Conservation (phyloP, 2,797 vertebrate genomes). For the Luscinia megarhynchos region DNA sequence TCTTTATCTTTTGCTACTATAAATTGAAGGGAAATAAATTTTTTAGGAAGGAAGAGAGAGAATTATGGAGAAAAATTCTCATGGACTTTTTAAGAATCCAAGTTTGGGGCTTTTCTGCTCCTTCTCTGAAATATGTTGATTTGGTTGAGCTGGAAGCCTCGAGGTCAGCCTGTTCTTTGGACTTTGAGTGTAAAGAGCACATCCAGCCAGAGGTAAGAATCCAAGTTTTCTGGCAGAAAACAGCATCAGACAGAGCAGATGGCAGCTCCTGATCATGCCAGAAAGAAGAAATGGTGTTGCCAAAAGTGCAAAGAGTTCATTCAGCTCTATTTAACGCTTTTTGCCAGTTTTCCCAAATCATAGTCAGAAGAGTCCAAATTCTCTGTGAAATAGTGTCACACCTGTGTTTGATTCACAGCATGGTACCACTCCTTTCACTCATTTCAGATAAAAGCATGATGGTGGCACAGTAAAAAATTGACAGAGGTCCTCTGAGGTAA, state of each 20-base stretch:
- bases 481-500: neutral
- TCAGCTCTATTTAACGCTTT: neutral
- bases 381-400: neutral
- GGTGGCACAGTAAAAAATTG: neutral
- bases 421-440: neutral
- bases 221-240: conserved; percentile 19
- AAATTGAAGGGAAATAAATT: neutral
- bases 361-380: neutral
- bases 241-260: conserved; percentile 40
- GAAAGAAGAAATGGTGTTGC: neutral
- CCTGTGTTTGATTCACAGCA: neutral
- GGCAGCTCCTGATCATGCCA: neutral
- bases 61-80: neutral
- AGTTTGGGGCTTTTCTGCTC: neutral
- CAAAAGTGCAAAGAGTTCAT: conserved; percentile 7
- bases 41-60: neutral
- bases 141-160: neutral
- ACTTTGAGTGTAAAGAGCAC: neutral
- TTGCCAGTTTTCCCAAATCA: neutral
- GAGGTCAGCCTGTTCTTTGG: neutral
- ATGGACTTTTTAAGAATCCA: neutral
- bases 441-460: neutral
- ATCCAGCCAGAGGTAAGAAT: conserved; percentile 9
- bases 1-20: neutral
- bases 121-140: neutral